phyloP scores from a whole-genome alignment of 2,113 vertebrate genomes.

The Poicephalus gulielmi region DNA sequence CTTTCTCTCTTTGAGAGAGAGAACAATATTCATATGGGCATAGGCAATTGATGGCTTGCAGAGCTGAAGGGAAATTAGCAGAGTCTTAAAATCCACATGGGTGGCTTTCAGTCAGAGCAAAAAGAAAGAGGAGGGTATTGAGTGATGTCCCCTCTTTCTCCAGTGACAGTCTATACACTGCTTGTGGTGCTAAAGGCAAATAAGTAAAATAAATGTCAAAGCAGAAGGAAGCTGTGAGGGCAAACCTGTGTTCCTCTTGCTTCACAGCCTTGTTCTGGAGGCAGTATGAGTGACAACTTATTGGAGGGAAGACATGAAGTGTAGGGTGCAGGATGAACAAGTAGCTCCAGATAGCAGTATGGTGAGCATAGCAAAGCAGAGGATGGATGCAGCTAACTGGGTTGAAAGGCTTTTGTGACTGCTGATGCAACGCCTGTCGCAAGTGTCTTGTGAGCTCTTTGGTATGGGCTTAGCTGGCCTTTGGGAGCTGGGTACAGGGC shows the following conservation, averaged over 20 bases:
- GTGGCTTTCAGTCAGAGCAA: background rate
- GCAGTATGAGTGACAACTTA: background rate
- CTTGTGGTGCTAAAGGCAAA: background rate
- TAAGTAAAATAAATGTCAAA: background rate
- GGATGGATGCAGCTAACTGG: background rate
- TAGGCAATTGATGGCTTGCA: background rate
- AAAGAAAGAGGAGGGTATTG: background rate
- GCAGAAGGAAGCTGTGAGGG: background rate
- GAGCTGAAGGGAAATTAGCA: background rate
- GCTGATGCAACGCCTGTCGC: background rate
- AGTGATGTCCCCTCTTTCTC: background rate
- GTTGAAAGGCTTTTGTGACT: background rate
- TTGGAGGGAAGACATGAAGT: background rate
- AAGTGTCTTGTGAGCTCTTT: background rate
- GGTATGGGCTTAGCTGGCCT: background rate
- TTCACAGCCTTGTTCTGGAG: background rate
- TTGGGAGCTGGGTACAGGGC: accelerated
- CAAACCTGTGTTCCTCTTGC: background rate
- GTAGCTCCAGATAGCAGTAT: accelerated
- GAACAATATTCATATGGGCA: background rate
- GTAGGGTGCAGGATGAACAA: background rate
- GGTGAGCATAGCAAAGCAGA: background rate
- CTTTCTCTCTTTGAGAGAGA: background rate
- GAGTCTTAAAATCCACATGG: slow-evolving; percentile 1
- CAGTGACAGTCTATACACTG: background rate